These are phyloP conservation scores for Cylloceria caligata DNA, from an alignment of 2,888 invertebrate genomes.

Conservation along the genomic window DNA sequence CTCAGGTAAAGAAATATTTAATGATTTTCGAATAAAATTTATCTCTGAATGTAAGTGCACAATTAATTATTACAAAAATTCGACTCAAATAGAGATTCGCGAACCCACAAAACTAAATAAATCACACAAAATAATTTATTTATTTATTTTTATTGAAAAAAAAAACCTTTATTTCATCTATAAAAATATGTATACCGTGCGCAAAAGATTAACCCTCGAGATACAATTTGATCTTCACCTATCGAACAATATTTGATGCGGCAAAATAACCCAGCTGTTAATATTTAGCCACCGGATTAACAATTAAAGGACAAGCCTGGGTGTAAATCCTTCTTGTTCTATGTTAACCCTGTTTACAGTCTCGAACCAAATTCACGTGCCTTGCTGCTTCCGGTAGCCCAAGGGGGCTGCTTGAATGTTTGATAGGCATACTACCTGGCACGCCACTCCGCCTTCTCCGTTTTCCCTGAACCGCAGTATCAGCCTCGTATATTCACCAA, in stretches of 20 bases:
- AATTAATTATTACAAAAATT: no score
- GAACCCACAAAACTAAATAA: no score
- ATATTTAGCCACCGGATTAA: constrained; percentile 55
- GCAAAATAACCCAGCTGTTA: not conserved
- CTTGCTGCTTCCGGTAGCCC: constrained; percentile 36
- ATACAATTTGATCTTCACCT: not conserved
- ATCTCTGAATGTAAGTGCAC: no score
- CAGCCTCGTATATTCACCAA: constrained; percentile 5
- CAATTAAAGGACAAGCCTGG: constrained; percentile 58
- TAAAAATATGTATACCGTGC: not conserved
- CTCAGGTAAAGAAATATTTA: no score
- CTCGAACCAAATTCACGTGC: constrained; percentile 65
- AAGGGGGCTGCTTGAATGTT: constrained; percentile 63
- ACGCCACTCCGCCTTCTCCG: constrained; percentile 37
- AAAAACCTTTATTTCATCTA: not conserved
- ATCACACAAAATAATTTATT: not conserved
- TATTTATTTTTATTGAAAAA: not conserved
- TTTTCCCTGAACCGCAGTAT: constrained; percentile 20
- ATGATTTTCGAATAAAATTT: no score
- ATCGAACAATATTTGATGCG: constrained; percentile 6
- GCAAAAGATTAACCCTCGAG: not conserved
- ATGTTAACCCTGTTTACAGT: constrained; percentile 59
- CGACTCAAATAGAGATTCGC: no score
- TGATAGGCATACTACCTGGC: constrained; percentile 49
- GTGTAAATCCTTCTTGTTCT: constrained; percentile 20